phyloP scores from a whole-genome alignment of 1,140 invertebrate genomes.

The Hylaeus volcanicus region DNA sequence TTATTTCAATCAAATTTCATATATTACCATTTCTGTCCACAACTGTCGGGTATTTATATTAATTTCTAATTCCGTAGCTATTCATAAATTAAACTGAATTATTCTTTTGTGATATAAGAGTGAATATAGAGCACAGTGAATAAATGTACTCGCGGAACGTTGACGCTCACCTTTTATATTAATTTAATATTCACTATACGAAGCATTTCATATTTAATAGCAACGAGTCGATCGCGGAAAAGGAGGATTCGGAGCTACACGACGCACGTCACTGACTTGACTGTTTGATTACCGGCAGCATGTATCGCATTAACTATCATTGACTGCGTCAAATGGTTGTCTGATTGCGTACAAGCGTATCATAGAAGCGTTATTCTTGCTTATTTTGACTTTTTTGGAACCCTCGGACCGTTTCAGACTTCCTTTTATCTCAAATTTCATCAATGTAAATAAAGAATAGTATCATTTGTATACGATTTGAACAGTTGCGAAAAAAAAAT shows the following conservation, averaged over 20 bases:
- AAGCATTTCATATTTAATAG: neutral
- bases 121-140: too few species aligned
- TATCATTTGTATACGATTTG: too few species aligned
- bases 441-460: too few species aligned
- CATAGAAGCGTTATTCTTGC: neutral
- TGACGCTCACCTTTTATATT: slow-evolving; percentile 9
- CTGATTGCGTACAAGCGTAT: slow-evolving; percentile 13
- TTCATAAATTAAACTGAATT: too few species aligned
- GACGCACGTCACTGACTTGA: neutral
- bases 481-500: too few species aligned
- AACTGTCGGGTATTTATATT: too few species aligned
- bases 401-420: too few species aligned
- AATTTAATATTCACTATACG: neutral
- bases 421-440: too few species aligned
- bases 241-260: neutral
- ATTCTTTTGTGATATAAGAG: too few species aligned
- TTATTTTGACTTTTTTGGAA: neutral
- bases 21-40: too few species aligned
- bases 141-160: neutral
- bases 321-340: slow-evolving; percentile 33
- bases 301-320: slow-evolving; percentile 47
- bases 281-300: slow-evolving; percentile 6
- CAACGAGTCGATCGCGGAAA: neutral
- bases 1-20: too few species aligned
- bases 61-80: too few species aligned